Conservation (phyloP, 2,888 invertebrate genomes). For the Ceraclea dissimilis region DNA sequence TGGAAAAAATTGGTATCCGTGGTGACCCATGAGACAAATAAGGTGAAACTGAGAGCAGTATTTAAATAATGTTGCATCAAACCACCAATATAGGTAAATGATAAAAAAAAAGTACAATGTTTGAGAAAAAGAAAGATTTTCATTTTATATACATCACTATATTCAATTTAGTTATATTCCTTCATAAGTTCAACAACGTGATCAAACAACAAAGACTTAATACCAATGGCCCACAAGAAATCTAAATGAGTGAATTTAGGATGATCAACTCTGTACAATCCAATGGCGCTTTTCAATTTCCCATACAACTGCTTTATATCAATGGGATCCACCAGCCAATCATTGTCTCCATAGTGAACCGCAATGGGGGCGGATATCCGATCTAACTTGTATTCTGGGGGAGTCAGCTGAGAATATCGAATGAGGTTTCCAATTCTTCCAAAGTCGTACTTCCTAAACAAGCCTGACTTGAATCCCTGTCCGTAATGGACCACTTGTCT, state of each 20-base stretch:
- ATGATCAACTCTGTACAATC: conserved; percentile 42
- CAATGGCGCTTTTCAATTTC: conserved; percentile 45
- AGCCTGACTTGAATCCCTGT: conserved; percentile 35
- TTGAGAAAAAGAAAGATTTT: too few relatives aligned
- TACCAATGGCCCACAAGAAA: conserved; percentile 54
- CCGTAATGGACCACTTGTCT: conserved; percentile 47
- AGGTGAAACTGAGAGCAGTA: too few relatives aligned
- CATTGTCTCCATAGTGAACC: conserved; percentile 48
- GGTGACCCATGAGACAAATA: too few relatives aligned
- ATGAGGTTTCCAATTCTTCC: conserved; percentile 37
- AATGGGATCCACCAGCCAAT: conserved; percentile 44
- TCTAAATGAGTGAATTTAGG: conserved; percentile 57
- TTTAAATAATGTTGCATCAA: too few relatives aligned
- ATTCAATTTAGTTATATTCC: conserved; percentile 32
- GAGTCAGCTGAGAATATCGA: conserved; percentile 41
- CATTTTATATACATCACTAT: too few relatives aligned
- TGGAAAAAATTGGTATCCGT: too few relatives aligned
- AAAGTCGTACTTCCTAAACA: conserved; percentile 44
- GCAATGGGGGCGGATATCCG: conserved; percentile 42
- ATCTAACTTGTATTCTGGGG: conserved; percentile 43
- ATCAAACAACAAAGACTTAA: conserved; percentile 45
- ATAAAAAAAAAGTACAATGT: too few relatives aligned
- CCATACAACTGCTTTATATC: conserved; percentile 44
- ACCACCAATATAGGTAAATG: too few relatives aligned
- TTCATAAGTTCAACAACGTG: conserved; percentile 41